phyloP scores from a whole-genome alignment of 2,888 invertebrate genomes.

The Dasypolia templi region DNA sequence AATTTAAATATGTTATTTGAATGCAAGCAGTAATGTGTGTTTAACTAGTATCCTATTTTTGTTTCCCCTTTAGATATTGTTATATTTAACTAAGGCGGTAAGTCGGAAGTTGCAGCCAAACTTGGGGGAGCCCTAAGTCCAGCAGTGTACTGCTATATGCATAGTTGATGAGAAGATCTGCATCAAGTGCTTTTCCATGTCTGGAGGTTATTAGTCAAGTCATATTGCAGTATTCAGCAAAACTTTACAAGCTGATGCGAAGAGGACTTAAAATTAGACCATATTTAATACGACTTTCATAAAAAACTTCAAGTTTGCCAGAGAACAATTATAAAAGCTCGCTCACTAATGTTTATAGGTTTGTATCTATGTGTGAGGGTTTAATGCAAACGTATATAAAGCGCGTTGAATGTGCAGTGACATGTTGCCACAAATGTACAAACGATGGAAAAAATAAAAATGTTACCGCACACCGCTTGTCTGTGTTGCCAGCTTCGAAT shows the following conservation, averaged over 20 bases:
- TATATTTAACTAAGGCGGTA: neutral
- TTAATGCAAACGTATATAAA: slow-evolving; percentile 70
- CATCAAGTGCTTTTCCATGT: neutral
- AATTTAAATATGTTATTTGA: slow-evolving; percentile 14
- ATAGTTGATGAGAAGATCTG: neutral
- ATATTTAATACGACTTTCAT: slow-evolving; percentile 23
- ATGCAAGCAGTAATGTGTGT: no score
- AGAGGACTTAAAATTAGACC: slow-evolving; percentile 16
- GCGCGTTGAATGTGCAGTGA: slow-evolving; percentile 68
- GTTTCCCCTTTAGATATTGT: no score
- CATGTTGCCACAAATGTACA: slow-evolving; percentile 71
- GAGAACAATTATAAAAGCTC: slow-evolving; percentile 36
- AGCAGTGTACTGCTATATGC: no score
- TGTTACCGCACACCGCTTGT: slow-evolving; percentile 64
- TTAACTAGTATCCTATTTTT: no score
- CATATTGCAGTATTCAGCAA: neutral
- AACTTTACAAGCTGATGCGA: slow-evolving; percentile 1
- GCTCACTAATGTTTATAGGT: neutral
- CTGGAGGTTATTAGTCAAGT: neutral
- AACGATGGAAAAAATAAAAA: slow-evolving; percentile 70
- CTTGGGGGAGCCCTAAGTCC: no score
- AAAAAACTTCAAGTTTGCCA: slow-evolving; percentile 30
- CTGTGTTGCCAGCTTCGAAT: slow-evolving; percentile 41
- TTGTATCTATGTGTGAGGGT: slow-evolving; percentile 28
- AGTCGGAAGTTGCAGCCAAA: no score